Evolutionary conservation across 2,888 invertebrate species (phyloP).

Genomic region (Machimus rusticus): DNA sequence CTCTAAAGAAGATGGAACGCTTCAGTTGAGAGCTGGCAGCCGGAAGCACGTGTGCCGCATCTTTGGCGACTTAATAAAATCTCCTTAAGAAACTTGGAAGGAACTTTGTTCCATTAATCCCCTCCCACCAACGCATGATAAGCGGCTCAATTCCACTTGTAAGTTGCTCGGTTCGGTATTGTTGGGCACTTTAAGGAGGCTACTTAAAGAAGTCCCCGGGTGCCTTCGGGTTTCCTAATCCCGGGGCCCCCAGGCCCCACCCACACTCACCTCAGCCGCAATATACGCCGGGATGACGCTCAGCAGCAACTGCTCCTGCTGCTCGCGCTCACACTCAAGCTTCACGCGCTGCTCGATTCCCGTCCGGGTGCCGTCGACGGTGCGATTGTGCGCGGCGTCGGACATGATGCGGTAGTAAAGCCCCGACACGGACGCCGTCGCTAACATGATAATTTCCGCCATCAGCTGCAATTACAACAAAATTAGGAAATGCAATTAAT

Average conservation of each 20-base stretch:
- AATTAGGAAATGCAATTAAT: constrained; percentile 25
- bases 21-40: not conserved
- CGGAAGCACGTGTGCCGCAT: not conserved
- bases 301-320: constrained; percentile 88
- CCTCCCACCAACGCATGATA: not conserved
- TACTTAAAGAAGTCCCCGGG: not conserved
- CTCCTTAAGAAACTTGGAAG: not conserved
- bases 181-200: not conserved
- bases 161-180: not conserved
- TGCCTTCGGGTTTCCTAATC: not conserved
- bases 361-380: constrained; percentile 88
- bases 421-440: constrained; percentile 82
- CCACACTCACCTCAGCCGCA: constrained; percentile 82
- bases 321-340: constrained; percentile 90
- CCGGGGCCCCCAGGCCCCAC: not conserved
- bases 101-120: not conserved
- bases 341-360: constrained; percentile 92
- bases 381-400: constrained; percentile 83
- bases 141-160: not conserved
- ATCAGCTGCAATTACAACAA: constrained; percentile 68
- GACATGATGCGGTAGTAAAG: constrained; percentile 89
- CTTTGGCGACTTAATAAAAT: not conserved
- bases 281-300: constrained; percentile 96
- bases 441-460: constrained; percentile 78
- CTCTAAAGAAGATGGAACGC: not conserved